Evolutionary conservation across 2,888 invertebrate species (phyloP), one percentile per base, ranked within the genome.

Genomic region (Aleiodes testaceus): DNA sequence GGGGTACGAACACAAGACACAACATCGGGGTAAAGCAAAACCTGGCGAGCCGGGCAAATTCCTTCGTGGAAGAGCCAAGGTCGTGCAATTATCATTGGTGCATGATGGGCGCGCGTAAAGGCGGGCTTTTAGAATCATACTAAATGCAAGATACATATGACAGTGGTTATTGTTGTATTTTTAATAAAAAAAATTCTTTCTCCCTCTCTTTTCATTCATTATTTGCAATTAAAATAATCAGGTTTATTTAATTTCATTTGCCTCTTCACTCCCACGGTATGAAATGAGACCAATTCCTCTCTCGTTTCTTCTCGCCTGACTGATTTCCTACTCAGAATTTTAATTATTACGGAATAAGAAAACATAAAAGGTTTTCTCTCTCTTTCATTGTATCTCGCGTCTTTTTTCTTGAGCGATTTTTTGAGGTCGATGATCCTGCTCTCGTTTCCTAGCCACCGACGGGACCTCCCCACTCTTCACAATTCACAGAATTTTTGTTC

Each of bases 1-100:
- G 59, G 59, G 16, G 30, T 26, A 55, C 36, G 3, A 55, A 55
- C 55, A 36, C n/a, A n/a, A 55, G n/a, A 36, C 61, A 18, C 22
- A 44, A 30, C 2, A 11, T 16, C 50, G 71, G 69, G 67, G 69
- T 63, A 69, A 64, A 59, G 59, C 59, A 59, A 59, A 59, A 59
- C 45, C 63, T 63, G 45, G 63, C 44, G 68, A 59, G 45, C 50
- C 59, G 70, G 66, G 75, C 70, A 65, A 81, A 85, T 86, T 82
- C 81, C 84, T 86, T 86, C 85, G 84, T 79, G 80, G 85, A 86
- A 86, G 79, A 83, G 79, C 82, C 82, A 84, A 84, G 85, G 82
- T 82, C 83, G 85, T 82, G 16, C 84, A 86, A 84, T 86, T 85
- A 85, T 83, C 80, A 79, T 68, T 66, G 36, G 65, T 72, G 49